Evolutionary conservation across 2,113 vertebrate genomes (phyloP), one percentile per base, ranked within the genome.

Genomic region (Chiloscyllium plagiosum): DNA sequence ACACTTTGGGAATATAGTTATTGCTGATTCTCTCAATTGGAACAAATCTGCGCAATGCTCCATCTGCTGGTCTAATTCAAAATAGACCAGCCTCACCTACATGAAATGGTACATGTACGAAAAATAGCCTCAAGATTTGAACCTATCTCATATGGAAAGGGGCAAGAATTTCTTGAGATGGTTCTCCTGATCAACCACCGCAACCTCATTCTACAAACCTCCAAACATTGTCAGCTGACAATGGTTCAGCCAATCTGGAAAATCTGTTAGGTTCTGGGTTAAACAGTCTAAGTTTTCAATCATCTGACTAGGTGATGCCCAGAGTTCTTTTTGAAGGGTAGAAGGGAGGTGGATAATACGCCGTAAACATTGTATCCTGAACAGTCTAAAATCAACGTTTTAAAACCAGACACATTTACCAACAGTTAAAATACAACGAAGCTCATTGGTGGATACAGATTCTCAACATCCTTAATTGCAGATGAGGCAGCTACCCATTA

Each of bases 11-110:
- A 69, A 42, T 69, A 70, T 24, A 24, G 13, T 52, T 72, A 52
- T 47, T 37, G 94, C 69, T 95, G 22, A 95, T 95, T 95, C 72
- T 95, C 42, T 95, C 29, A 72, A 26, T 70, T 33, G 94, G 94
- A 76, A 76, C 47, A 70, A 95, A 19, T 70, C 42, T 95, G 5
- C 52, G 47, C 94, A 72, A 29, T 33, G 37, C 94, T 52, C 94
- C 66, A 94, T 50, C 93, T 72, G 50, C 68, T 72, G 68, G 68
- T 24, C 13, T 24, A 94, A 24, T 94, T 70, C 42, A 50, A n/a
- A 69, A 69, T 15, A 37, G 93, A 50, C 19, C 56, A 42, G 52
- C 50, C 50, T 56, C 29, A 92, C 56, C 26, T 42, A 47, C 42
- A 6, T 42, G 80, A 83, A 42, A 42, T 20, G 80, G 80, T 42